Base-by-base conservation (phyloP, 2,113 vertebrate genomes). In the Oncorhynchus mykiss region DNA sequence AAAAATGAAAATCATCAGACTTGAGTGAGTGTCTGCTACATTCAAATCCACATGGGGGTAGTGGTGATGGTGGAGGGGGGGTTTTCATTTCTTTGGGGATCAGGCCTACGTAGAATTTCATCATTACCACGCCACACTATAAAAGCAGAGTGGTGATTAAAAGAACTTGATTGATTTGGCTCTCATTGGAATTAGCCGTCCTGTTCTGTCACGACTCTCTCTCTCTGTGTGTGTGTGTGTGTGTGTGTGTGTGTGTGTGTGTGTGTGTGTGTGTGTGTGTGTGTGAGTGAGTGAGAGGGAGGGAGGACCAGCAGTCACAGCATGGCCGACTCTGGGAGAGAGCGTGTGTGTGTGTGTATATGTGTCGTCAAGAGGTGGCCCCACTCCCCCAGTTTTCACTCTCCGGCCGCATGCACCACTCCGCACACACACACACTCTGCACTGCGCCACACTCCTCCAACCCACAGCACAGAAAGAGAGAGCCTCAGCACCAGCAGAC, bases 101-200 rank as follows among this genome's bases (percentile, higher is more conserved):
- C 87, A 87, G 90, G 90, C 89, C 90, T 87, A 90, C 91, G 86
- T 89, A 88, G 89, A 87, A 87, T 91, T 93, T 91, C 91, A 92
- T 93, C 92, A 93, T 92, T 92, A 93, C 91, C 88, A 88, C 87
- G 89, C 89, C 91, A 91, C 90, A 92, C 92, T 94, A 93, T 93
- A 92, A 93, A 93, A 91, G 91, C 92, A 90, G 90, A 90, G 90
- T 90, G 91, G 93, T 94, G 92, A 94, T 94, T 94, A 94, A 93
- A 94, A 92, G 92, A 86, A 93, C 91, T 90, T 94, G 92, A 94
- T 93, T 94, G 93, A 94, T 94, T 94, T 89, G 91, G 86, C 90
- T 93, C 92, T 94, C 92, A 88, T 92, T 92, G 92, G 92, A 91
- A 93, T 92, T 91, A 91, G 90, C 88, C 86, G 87, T 90, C 92